These are phyloP conservation scores for Mesembrinibis cayennensis DNA, from an alignment of 2,113 vertebrate species.

Conservation along the genomic window DNA sequence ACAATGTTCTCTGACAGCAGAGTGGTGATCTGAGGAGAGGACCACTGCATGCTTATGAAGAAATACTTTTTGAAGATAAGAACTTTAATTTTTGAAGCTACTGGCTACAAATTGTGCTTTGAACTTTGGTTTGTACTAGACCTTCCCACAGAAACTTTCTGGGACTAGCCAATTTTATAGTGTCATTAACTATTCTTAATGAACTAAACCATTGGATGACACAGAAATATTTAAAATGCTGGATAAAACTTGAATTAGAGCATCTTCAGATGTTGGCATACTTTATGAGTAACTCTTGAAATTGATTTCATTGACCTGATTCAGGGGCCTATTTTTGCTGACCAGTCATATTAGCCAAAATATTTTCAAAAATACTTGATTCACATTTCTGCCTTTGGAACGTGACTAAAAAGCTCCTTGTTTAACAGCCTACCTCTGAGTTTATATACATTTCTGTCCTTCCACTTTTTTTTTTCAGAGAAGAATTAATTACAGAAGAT, in stretches of 20 bases:
- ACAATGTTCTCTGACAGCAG: neutral
- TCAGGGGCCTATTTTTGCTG: neutral
- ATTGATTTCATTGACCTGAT: neutral
- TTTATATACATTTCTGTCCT: neutral
- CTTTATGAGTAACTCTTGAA: neutral
- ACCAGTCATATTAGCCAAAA: neutral
- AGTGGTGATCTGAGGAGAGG: neutral
- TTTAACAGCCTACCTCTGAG: neutral
- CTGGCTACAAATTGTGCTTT: neutral
- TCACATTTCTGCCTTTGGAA: neutral
- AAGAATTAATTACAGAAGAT: slow-evolving; percentile 25
- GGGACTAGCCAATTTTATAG: neutral
- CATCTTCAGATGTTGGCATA: neutral
- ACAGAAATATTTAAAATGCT: neutral
- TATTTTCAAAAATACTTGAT: neutral
- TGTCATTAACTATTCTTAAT: neutral
- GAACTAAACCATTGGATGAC: neutral
- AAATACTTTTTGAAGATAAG: neutral
- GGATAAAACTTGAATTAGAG: neutral
- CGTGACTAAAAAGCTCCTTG: neutral
- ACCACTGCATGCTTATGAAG: neutral
- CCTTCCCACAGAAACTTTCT: neutral
- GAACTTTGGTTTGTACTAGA: neutral
- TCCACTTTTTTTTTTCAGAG: neutral
- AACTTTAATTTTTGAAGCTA: neutral